Evolutionary conservation across 2,888 invertebrate species (phyloP).

Genomic region (Eupithecia exiguata): DNA sequence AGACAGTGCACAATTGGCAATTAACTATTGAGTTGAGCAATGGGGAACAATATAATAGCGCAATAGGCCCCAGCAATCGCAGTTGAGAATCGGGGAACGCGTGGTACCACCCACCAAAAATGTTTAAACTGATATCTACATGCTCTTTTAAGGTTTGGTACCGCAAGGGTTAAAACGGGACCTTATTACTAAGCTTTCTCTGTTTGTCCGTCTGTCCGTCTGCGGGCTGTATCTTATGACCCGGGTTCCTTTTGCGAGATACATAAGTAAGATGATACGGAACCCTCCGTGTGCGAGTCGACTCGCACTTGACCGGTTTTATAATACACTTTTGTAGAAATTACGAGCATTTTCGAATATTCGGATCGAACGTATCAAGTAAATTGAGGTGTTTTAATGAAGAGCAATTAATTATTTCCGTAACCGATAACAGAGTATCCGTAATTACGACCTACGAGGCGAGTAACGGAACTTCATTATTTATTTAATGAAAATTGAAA

Average conservation of each 20-base stretch:
- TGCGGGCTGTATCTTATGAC: no score
- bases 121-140: background rate
- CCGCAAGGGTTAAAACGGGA: no score
- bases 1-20: background rate
- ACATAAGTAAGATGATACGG: no score
- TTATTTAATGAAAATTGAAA: conserved; percentile 2
- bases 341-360: conserved; percentile 10
- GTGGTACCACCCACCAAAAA: background rate
- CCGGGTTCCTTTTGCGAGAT: no score
- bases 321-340: background rate
- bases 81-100: background rate
- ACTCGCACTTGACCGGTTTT: no score
- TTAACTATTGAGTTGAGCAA: background rate
- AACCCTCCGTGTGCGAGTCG: no score
- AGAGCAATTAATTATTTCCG: conserved; percentile 19
- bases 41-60: background rate
- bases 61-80: background rate
- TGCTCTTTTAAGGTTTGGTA: background rate
- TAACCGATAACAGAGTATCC: conserved; percentile 39
- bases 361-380: conserved; percentile 31
- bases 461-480: background rate
- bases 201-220: no score
- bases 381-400: conserved; percentile 25
- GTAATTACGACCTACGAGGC: conserved; percentile 39
- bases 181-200: no score